Evolutionary conservation across 2,797 vertebrate species (phyloP).

Genomic region (Poeciliopsis presidionis): DNA sequence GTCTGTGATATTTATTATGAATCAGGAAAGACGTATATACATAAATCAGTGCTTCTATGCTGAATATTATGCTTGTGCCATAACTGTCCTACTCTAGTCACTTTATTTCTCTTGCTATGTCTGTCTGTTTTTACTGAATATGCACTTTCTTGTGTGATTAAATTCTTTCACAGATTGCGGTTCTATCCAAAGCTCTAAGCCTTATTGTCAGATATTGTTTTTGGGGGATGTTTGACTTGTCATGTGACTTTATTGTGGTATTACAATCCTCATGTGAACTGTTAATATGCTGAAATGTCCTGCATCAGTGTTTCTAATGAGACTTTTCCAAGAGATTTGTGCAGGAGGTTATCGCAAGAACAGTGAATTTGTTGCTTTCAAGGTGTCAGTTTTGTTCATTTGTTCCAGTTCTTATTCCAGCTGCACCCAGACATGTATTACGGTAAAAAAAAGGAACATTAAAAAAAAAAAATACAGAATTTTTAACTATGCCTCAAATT

Average conservation of each 20-base stretch:
- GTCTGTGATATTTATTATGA: constrained; percentile 27
- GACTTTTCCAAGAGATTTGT: neutral
- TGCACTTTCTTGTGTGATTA: neutral
- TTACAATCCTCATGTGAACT: neutral
- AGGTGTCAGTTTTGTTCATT: neutral
- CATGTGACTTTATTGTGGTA: neutral
- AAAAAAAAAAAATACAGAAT: too few species aligned
- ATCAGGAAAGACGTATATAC: constrained; percentile 31
- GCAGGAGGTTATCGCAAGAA: neutral
- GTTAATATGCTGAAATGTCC: constrained; percentile 5
- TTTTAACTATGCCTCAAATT: neutral
- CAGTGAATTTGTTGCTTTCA: neutral
- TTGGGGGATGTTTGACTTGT: constrained; percentile 4
- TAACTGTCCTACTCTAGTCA: constrained; percentile 33
- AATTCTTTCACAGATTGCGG: constrained; percentile 11
- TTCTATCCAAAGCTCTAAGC: neutral
- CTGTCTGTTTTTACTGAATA: constrained; percentile 10
- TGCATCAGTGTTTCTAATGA: neutral
- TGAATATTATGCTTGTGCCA: constrained; percentile 43
- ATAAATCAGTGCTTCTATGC: constrained; percentile 7
- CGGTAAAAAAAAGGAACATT: neutral
- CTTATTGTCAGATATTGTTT: neutral
- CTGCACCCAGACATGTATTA: neutral
- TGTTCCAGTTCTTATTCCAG: neutral
- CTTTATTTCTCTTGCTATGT: constrained; percentile 29